phyloP scores from a whole-genome alignment of 2,888 invertebrate genomes.

The Boloria selene region DNA sequence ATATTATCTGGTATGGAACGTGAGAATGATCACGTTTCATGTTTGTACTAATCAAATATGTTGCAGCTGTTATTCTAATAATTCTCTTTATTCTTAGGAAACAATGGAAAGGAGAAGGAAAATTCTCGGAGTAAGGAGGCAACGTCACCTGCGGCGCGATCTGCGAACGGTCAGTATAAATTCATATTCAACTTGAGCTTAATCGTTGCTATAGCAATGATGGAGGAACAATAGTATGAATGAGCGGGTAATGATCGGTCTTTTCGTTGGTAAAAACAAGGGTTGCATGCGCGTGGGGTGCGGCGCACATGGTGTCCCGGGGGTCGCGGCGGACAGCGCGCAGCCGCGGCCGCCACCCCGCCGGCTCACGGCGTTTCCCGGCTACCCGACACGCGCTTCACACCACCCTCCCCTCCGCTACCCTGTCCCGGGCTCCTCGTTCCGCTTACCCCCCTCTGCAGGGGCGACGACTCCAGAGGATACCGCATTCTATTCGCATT shows the following conservation, averaged over 20 bases:
- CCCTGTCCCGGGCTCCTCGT: conserved; percentile 15
- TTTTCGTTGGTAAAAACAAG: conserved; percentile 46
- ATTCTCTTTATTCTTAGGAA: conserved; percentile 83
- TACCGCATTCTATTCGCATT: conserved; percentile 65
- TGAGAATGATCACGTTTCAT: conserved; percentile 40
- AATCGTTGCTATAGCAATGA: conserved; percentile 60
- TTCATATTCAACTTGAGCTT: conserved; percentile 21
- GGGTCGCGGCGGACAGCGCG: conserved; percentile 54
- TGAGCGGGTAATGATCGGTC: conserved; percentile 71
- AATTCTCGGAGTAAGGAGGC: conserved; percentile 86
- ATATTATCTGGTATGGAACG: conserved; percentile 32
- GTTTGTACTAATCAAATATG: conserved; percentile 25
- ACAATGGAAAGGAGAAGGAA: conserved; percentile 86
- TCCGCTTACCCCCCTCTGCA: conserved; percentile 51
- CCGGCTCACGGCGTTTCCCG: conserved; percentile 39
- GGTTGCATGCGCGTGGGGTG: conserved; percentile 45
- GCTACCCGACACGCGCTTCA: conserved; percentile 43
- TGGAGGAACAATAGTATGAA: conserved; percentile 62
- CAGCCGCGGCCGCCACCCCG: conserved; percentile 60
- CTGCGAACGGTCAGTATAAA: conserved; percentile 82
- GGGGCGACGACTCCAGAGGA: conserved; percentile 61
- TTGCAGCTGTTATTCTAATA: conserved; percentile 22
- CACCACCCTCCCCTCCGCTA: conserved; percentile 35
- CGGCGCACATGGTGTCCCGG: conserved; percentile 60
- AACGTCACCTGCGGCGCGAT: conserved; percentile 86